Conservation (phyloP, 2,888 invertebrate species). For the Caradrina clavipalpis region DNA sequence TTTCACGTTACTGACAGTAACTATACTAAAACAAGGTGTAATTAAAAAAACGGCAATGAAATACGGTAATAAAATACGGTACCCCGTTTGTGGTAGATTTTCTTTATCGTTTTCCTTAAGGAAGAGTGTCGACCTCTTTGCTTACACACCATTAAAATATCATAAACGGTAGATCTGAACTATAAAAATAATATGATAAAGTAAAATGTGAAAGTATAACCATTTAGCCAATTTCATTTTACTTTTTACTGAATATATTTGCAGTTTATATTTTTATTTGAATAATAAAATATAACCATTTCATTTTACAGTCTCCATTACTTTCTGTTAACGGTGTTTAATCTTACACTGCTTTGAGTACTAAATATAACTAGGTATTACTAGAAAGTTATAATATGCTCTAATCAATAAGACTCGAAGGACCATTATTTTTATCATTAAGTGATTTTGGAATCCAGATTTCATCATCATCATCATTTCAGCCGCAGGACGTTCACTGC, state of each 20-base stretch:
- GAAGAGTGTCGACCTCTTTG: not conserved
- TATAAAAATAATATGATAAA: not conserved
- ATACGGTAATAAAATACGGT: no score
- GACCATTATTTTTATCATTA: no score
- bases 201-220: constrained; percentile 15
- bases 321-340: constrained; percentile 13
- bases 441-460: no score
- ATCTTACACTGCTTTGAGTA: not conserved
- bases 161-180: not conserved
- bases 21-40: no score
- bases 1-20: no score
- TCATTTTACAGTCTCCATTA: not conserved
- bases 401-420: not conserved
- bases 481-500: no score
- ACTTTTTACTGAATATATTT: not conserved
- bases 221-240: not conserved
- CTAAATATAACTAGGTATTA: not conserved
- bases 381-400: not conserved
- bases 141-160: not conserved
- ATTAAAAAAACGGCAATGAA: no score
- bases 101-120: not conserved
- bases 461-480: no score
- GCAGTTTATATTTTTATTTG: constrained; percentile 6
- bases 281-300: not conserved
- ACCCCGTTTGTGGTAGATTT: not conserved